These are phyloP conservation scores for Capitulum mitella DNA, from an alignment of 2,888 invertebrate genomes.

Conservation along the genomic window DNA sequence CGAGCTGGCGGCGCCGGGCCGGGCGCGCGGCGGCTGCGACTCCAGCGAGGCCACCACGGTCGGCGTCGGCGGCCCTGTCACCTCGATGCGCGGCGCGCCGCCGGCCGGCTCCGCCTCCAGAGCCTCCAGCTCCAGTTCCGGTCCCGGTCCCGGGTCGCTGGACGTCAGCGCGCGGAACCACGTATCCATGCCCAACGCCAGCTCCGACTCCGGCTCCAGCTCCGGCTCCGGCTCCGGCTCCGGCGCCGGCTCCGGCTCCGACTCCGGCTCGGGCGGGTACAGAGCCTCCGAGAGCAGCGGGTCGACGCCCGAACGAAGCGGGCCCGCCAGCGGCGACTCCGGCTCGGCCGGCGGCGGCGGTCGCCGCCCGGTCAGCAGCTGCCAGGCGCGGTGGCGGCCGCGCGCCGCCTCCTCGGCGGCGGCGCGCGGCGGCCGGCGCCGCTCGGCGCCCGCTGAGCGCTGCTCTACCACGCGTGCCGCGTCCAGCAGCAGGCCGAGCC, in stretches of 20 bases:
- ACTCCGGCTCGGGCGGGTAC: background rate
- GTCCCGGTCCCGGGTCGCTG: too few species aligned
- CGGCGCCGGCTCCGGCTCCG: background rate
- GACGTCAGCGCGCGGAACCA: too few species aligned
- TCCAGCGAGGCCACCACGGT: background rate
- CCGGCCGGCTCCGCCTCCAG: background rate
- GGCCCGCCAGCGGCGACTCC: background rate
- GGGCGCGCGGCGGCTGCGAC: background rate
- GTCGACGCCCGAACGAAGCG: background rate
- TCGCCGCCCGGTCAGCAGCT: background rate
- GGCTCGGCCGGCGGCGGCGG: background rate
- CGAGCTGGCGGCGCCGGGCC: background rate
- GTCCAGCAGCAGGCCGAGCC: constrained; percentile 19
- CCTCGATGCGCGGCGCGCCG: constrained; percentile 5
- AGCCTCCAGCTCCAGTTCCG: too few species aligned
- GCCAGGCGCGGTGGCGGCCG: constrained; percentile 38
- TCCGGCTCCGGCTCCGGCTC: too few species aligned
- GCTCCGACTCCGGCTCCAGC: too few species aligned
- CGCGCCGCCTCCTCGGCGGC: constrained; percentile 37
- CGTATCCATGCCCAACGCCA: too few species aligned
- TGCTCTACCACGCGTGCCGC: constrained; percentile 24
- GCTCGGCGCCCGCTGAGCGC: constrained; percentile 30
- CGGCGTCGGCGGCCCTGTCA: background rate
- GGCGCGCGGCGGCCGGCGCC: constrained; percentile 45
- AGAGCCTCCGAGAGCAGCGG: background rate